These are phyloP conservation scores for Petrosia ficiformis DNA, from an alignment of 37 sponge, comb jelly and placozoan genomes.

Conservation along the genomic window DNA sequence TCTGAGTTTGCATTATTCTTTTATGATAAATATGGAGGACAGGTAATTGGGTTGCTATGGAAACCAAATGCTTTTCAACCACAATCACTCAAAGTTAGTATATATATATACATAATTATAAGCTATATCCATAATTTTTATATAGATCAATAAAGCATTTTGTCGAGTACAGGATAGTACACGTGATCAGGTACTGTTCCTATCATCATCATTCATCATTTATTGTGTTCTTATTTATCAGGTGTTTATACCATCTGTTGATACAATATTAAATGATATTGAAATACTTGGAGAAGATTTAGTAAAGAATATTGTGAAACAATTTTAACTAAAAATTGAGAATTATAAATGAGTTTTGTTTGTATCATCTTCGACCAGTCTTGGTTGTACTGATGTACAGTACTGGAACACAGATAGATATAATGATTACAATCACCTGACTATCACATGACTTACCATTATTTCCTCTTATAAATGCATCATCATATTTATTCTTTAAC, in stretches of 20 bases:
- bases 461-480: slow-evolving; percentile 99
- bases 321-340: neutral
- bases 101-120: slow-evolving; percentile 2
- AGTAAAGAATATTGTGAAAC: slow-evolving; percentile 62
- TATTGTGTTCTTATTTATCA: too few species aligned
- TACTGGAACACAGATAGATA: slow-evolving; percentile 51
- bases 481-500: slow-evolving; percentile 98
- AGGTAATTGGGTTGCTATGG: slow-evolving; percentile 82
- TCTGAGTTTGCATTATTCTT: slow-evolving; percentile 89
- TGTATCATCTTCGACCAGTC: slow-evolving; percentile 43
- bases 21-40: slow-evolving; percentile 86
- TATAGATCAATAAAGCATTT: neutral
- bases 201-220: too few species aligned
- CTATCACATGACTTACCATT: slow-evolving; percentile 62
- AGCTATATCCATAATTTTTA: neutral
- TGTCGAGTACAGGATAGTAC: neutral
- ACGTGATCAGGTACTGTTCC: too few species aligned
- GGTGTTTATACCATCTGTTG: slow-evolving; percentile 35
- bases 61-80: slow-evolving; percentile 55
- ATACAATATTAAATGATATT: slow-evolving; percentile 65
- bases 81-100: slow-evolving; percentile 69
- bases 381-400: slow-evolving; percentile 96
- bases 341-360: neutral
- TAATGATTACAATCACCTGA: neutral
- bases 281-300: slow-evolving; percentile 69